Evolutionary conservation across 2,888 invertebrate genomes (phyloP).

Genomic region (Branchipolynoe longqiensis): DNA sequence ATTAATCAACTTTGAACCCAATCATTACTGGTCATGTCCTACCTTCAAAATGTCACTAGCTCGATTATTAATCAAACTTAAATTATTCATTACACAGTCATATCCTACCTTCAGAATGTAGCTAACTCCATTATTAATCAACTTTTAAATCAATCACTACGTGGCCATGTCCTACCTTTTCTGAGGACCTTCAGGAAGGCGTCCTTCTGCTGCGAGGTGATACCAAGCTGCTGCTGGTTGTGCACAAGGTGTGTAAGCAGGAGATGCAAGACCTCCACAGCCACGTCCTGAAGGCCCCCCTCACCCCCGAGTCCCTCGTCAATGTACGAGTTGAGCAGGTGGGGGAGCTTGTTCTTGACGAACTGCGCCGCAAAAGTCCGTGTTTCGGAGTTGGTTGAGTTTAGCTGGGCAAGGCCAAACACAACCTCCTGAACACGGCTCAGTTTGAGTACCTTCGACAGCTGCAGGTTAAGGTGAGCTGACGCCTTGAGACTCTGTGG

Average conservation of each 20-base stretch:
- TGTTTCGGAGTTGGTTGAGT: constrained; percentile 90
- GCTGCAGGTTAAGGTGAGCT: constrained; percentile 90
- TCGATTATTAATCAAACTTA: too few relatives aligned
- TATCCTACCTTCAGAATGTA: too few relatives aligned
- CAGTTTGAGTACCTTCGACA: constrained; percentile 92
- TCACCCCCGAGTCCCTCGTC: constrained; percentile 83
- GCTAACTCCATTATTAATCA: too few relatives aligned
- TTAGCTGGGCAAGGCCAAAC: constrained; percentile 91
- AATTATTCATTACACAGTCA: too few relatives aligned
- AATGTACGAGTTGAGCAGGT: constrained; percentile 88
- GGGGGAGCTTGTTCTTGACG: constrained; percentile 90
- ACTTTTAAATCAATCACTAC: too few relatives aligned
- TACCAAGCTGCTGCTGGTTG: constrained; percentile 83
- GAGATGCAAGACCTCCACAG: constrained; percentile 93
- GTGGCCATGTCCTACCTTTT: constrained; percentile 84
- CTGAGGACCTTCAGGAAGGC: constrained; percentile 91
- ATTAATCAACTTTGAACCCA: too few relatives aligned
- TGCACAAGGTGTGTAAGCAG: constrained; percentile 86
- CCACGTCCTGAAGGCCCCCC: constrained; percentile 92
- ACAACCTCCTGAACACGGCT: constrained; percentile 95
- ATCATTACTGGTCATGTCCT: too few relatives aligned
- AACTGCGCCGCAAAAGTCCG: constrained; percentile 89
- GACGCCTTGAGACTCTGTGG: constrained; percentile 90
- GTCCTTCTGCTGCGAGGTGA: constrained; percentile 89
- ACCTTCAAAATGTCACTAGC: too few relatives aligned